A percentile compares a stretch with the other conserved stretches of the same genome.
Evolutionary conservation across 1,140 invertebrate species (phyloP).

Genomic region (Diachasma alloeum): DNA sequence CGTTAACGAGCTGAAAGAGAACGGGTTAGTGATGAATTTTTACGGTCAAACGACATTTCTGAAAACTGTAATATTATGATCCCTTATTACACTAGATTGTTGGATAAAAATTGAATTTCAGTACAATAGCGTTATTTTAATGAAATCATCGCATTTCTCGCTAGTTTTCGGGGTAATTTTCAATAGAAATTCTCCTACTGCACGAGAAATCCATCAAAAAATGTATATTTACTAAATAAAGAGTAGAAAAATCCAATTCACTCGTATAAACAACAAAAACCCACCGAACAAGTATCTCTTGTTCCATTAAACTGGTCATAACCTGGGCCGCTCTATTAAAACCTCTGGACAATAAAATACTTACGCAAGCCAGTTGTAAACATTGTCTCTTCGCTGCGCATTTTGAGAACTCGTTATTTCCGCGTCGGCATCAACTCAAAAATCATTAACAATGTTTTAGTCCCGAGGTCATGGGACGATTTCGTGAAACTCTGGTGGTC

Average conservation of each 20-base stretch:
- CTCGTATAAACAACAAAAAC: background rate
- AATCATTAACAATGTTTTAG: background rate
- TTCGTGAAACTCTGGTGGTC: too few species aligned
- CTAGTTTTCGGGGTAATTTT: too few species aligned
- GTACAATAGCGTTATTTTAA: too few species aligned
- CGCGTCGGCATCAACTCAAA: background rate
- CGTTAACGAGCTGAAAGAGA: background rate
- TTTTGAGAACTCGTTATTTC: background rate
- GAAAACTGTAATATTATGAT: background rate
- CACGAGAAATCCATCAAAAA: too few species aligned
- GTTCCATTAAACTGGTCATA: background rate
- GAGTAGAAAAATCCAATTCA: background rate
- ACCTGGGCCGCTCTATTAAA: slow-evolving; percentile 12
- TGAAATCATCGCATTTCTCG: too few species aligned
- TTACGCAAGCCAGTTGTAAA: slow-evolving; percentile 12
- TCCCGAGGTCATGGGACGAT: background rate
- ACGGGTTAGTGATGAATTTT: background rate
- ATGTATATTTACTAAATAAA: too few species aligned
- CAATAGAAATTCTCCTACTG: too few species aligned
- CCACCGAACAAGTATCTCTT: background rate
- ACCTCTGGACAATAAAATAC: background rate
- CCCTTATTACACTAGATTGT: too few species aligned
- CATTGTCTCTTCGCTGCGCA: background rate
- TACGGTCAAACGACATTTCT: background rate
- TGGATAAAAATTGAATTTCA: too few species aligned